Evolutionary conservation across 1,140 invertebrate genomes (phyloP).

Genomic region (Riptortus pedestris): DNA sequence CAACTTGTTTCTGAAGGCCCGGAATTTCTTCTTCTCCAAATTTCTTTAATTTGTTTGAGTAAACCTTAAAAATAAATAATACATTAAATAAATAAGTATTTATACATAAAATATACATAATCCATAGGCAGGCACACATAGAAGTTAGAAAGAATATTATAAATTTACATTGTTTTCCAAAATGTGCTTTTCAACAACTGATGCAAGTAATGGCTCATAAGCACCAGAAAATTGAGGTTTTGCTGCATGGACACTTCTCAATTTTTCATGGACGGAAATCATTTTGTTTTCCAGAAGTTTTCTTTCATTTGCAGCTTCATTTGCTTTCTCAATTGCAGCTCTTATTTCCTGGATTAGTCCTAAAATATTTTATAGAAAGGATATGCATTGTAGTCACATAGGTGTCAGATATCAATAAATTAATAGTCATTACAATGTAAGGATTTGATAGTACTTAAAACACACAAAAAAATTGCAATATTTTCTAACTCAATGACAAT

Average conservation of each 20-base stretch:
- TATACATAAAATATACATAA: no score
- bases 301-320: constrained; percentile 52
- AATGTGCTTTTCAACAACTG: constrained; percentile 48
- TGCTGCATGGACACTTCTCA: constrained; percentile 20
- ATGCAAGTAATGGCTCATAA: constrained; percentile 31
- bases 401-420: no score
- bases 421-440: no score
- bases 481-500: not conserved
- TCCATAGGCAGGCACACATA: no score
- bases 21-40: constrained; percentile 62
- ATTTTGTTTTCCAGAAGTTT: constrained; percentile 60
- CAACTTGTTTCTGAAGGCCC: constrained; percentile 63
- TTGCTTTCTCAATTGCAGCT: constrained; percentile 58
- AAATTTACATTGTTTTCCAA: constrained; percentile 23
- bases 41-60: constrained; percentile 62
- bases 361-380: constrained; percentile 58
- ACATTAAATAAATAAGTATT: not conserved
- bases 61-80: constrained; percentile 38
- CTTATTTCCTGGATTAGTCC: constrained; percentile 58
- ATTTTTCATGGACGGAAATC: constrained; percentile 16
- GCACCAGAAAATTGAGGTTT: constrained; percentile 20
- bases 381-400: not conserved
- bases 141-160: not conserved
- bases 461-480: not conserved
- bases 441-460: no score